Evolutionary conservation across 2,797 vertebrate genomes (phyloP), one percentile per base, ranked within the genome.

Genomic region (Helicolenus hilgendorfi): DNA sequence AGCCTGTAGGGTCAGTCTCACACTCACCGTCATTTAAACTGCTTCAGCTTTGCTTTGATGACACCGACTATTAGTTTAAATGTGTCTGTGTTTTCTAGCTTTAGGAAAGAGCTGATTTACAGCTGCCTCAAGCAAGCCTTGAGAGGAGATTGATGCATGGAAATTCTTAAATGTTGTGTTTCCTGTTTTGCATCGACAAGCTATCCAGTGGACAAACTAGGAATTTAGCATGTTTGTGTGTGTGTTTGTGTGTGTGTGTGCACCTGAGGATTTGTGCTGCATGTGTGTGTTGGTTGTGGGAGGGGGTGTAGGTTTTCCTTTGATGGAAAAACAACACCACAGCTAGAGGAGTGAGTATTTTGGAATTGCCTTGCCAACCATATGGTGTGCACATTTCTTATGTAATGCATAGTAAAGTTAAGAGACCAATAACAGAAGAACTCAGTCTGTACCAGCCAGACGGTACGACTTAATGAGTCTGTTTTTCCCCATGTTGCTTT

Each of bases 361-460:
- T 88, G 41, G 83, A 59, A 69, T 79, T 24, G 62, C 72, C 36
- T 76, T 90, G 92, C 91, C 93, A 94, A 93, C 91, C 93, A 96
- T 95, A 93, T 96, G 94, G 92, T 79, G 56, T 77, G 88, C 94
- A 94, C 91, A 95, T 96, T 94, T 96, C 83, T 96, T 94, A 94
- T 94, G 91, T 96, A 95, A 96, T 95, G 49, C 89, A 89, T 87
- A 92, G 94, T 93, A 93, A 96, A 88, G 81, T 92, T 81, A 95
- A 83, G 80, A 91, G 86, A 83, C 33, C 92, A 93, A 81, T 91
- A 91, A 88, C 67, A 81, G 65, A 60, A 65, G 65, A 75, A 41
- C 70, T 83, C 59, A 15, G 77, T 55, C 79, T 77, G 84, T 58
- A 82, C 67, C 83, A 77, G 86, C 87, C 89, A 91, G 86, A 89